Base-by-base conservation (phyloP, 2,888 invertebrate genomes). In the Mactromeris polynyma region DNA sequence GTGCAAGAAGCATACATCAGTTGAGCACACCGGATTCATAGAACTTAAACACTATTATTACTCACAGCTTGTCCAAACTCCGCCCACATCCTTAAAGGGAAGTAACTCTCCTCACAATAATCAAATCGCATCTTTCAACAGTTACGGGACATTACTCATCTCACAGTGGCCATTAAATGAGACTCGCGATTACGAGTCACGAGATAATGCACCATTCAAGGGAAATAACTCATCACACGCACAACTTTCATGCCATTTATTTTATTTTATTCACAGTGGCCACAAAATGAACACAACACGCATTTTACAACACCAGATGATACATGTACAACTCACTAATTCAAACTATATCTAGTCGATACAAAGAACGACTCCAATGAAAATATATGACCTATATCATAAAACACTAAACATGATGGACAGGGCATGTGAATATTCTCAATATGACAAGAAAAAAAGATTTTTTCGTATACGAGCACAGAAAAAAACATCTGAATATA, bases 211-310 rank as follows among this genome's bases (percentile, higher is more conserved):
- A 51, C n/a, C 26, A n/a, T n/a, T 64, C 58, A 64, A 64, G 26
- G 58, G 26, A 64, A 64, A 64, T 64, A 26, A 64, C 58, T 26
- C 58, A 26, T 64, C 58, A 64, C 26, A 40, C 79, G 21, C 11
- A 40, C 79, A 42, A 42, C 79, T 79, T 79, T 79, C 79, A 79
- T 79, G 42, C 79, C n/a, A 77, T 77, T 21, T 73, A n/a, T 40
- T 40, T 26, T 77, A 79, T 79, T 79, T 78, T 19, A 78, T 17
- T 40, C 38, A 38, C 38, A 19, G 19, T 40, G 9, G 40, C 40
- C 38, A 73, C 78, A 79, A 38, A n/a, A 26, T 42, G 26, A 26
- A 79, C 79, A 79, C 79, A 79, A 80, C 54, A 81, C 54, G 58
- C 26, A 64, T 11, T 0, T 64, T 64, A 64, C 58, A 26, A 64